These are phyloP conservation scores for Anthrax anthrax DNA, from an alignment of 2,888 invertebrate genomes.

Conservation along the genomic window DNA sequence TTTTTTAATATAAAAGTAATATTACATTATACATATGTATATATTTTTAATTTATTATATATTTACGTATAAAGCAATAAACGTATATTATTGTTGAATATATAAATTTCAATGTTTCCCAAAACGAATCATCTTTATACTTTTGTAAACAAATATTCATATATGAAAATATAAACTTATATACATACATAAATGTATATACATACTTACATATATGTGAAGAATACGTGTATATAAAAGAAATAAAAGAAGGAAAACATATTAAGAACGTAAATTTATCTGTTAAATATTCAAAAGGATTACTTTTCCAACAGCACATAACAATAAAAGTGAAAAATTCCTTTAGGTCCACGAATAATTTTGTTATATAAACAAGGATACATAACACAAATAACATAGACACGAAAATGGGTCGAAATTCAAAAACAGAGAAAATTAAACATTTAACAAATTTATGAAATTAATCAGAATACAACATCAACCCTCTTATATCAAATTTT, in stretches of 20 bases:
- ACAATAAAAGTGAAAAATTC: slow-evolving; percentile 14
- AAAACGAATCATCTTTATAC: too few species aligned
- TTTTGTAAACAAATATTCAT: too few species aligned
- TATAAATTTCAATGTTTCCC: too few species aligned
- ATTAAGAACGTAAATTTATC: slow-evolving; percentile 7
- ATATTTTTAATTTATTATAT: too few species aligned
- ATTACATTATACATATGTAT: too few species aligned
- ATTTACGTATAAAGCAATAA: too few species aligned
- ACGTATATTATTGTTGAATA: too few species aligned
- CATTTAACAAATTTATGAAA: slow-evolving; percentile 13
- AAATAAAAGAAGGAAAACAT: not conserved
- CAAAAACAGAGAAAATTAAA: slow-evolving; percentile 10
- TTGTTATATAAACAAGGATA: not conserved
- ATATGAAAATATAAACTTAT: too few species aligned
- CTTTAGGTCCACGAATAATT: slow-evolving; percentile 2
- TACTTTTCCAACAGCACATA: slow-evolving; percentile 10
- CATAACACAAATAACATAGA: not conserved
- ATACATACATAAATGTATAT: too few species aligned
- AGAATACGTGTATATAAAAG: not conserved
- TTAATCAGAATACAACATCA: slow-evolving; percentile 9
- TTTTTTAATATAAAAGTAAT: too few species aligned
- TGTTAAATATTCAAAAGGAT: slow-evolving; percentile 14
- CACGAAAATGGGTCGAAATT: not conserved
- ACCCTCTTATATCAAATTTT: not conserved
- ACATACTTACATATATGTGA: too few species aligned